A percentile compares a stretch with the other conserved stretches of the same genome.
Conservation (phyloP, 2,888 invertebrate genomes). For the Drosophila birchii region DNA sequence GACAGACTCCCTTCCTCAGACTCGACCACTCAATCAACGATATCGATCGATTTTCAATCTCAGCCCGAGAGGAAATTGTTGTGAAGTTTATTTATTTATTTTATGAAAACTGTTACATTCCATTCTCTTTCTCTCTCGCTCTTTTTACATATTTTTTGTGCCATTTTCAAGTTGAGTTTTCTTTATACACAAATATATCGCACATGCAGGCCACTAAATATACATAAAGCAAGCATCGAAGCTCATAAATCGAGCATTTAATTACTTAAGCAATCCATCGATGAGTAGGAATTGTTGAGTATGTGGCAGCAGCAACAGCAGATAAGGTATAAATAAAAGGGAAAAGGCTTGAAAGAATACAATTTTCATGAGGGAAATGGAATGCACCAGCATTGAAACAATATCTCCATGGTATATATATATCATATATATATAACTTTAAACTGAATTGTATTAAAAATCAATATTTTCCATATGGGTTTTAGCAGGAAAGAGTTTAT, state of each 20-base stretch:
- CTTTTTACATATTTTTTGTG: conserved; percentile 12
- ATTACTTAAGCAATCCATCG: conserved; percentile 46
- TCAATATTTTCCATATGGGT: neutral
- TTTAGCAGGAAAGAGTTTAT: neutral
- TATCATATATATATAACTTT: too few relatives aligned
- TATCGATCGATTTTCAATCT: conserved; percentile 55
- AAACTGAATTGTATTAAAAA: neutral
- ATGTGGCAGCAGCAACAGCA: conserved; percentile 11
- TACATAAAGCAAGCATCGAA: too few relatives aligned
- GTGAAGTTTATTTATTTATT: conserved; percentile 54
- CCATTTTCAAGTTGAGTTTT: conserved; percentile 12
- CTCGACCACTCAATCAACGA: conserved; percentile 20
- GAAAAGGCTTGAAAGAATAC: neutral
- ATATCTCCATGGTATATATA: too few relatives aligned
- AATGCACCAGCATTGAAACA: neutral
- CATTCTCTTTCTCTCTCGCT: conserved; percentile 1
- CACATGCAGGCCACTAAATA: neutral
- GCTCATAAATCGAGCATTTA: conserved; percentile 36
- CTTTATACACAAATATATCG: neutral
- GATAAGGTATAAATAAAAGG: neutral
- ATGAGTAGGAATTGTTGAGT: conserved; percentile 1
- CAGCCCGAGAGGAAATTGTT: conserved; percentile 50
- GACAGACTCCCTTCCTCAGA: conserved; percentile 6
- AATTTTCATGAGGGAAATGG: neutral
- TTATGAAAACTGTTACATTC: conserved; percentile 18